Evolutionary conservation across 1,140 invertebrate genomes (phyloP).

Genomic region (Bombus balteatus): DNA sequence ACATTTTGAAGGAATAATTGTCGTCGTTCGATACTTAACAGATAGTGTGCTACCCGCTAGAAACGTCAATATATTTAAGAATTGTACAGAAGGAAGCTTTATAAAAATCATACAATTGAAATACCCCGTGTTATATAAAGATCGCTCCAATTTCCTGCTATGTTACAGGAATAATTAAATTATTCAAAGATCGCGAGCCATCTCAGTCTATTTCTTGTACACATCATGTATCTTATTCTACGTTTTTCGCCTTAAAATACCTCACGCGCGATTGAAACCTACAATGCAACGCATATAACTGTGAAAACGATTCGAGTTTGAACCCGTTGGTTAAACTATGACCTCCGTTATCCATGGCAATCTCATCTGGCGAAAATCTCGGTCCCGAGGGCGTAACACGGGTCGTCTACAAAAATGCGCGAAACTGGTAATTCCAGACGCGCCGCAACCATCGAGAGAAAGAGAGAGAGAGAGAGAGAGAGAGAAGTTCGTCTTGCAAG

Average conservation of each 20-base stretch:
- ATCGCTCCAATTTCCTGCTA: too few relatives aligned
- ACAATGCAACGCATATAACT: background rate
- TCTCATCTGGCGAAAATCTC: slow-evolving; percentile 16
- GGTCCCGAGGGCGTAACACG: slow-evolving; percentile 5
- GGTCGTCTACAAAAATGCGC: slow-evolving; percentile 50
- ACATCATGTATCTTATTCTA: background rate
- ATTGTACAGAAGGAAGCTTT: too few relatives aligned
- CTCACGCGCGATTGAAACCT: background rate
- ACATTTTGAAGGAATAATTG: background rate
- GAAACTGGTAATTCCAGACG: slow-evolving; percentile 47
- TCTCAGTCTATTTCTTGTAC: too few relatives aligned
- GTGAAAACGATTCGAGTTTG: background rate
- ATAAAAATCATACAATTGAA: too few relatives aligned
- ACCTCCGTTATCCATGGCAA: background rate
- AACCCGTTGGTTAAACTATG: background rate
- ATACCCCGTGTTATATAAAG: too few relatives aligned
- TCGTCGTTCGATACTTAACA: too few relatives aligned
- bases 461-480: too few relatives aligned
- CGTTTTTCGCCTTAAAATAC: background rate
- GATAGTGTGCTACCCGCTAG: too few relatives aligned
- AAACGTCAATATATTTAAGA: too few relatives aligned
- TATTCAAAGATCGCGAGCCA: too few relatives aligned
- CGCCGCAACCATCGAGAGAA: background rate
- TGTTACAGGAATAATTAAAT: too few relatives aligned
- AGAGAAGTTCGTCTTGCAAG: background rate